Evolutionary conservation across 2,113 vertebrate genomes (phyloP).

Genomic region (Gavialis gangeticus): DNA sequence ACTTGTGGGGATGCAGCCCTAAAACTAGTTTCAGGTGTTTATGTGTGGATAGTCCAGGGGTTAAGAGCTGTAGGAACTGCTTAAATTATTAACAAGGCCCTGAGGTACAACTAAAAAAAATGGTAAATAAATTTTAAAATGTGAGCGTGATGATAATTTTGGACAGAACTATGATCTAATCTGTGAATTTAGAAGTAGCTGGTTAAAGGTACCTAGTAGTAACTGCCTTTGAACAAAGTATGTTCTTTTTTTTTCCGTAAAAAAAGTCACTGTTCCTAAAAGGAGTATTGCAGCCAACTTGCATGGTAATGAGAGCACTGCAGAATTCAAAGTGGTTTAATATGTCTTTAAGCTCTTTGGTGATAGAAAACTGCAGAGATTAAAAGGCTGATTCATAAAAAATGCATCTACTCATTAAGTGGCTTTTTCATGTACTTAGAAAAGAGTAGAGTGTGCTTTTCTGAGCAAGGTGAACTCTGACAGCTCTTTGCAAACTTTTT

Average conservation of each 20-base stretch:
- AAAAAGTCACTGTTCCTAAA: neutral
- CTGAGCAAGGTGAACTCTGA: neutral
- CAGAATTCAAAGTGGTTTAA: neutral
- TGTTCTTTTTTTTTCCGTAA: neutral
- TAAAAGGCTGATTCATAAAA: neutral
- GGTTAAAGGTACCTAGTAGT: constrained; percentile 14
- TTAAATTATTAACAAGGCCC: neutral
- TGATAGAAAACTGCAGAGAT: neutral
- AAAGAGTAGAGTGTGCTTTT: neutral
- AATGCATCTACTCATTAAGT: neutral
- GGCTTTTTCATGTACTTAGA: neutral
- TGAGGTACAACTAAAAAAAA: neutral
- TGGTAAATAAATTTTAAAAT: constrained; percentile 1
- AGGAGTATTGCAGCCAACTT: neutral
- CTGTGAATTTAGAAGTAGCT: neutral
- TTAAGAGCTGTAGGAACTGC: neutral
- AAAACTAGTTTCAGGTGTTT: too few relatives aligned
- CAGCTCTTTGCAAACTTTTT: neutral
- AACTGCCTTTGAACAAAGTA: neutral
- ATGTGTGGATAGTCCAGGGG: too few relatives aligned
- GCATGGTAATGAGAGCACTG: neutral
- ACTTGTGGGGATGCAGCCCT: too few relatives aligned
- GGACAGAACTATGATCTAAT: neutral
- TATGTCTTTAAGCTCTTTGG: neutral
- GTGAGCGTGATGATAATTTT: neutral